Evolutionary conservation across 2,888 invertebrate species (phyloP), one percentile per base, ranked within the genome.

Genomic region (Acrocyrtus sp.): DNA sequence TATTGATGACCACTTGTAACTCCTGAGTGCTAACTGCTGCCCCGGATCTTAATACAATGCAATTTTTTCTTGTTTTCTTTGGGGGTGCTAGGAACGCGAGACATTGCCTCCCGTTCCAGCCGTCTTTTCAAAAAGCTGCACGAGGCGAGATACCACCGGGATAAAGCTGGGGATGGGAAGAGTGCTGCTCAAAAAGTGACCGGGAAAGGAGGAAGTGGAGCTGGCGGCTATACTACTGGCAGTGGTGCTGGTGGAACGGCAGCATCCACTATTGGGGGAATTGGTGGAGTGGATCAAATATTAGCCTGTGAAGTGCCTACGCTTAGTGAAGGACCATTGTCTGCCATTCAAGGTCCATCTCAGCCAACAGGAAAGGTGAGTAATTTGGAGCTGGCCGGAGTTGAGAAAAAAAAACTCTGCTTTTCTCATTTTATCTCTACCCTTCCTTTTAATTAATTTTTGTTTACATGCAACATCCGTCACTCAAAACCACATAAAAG

Each of bases 121-220:
- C 78, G 81, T 8, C 78, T 81, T 24, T 81, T 81, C 74, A 81
- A 80, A 58, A 81, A 81, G 62, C 76, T 81, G 3, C 81, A 81
- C 51, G 81, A 81, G 60, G 81, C 81, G 17, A 76, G 81, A 17
- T 78, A 81, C 70, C 79, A 81, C 47, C 74, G 77, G 15, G 73
- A 78, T 34, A 75, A 75, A 53, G 69, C 66, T 22, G 48, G 47
- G 12, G 75, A 70, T 24, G 63, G 53, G 39, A 70, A 75, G 56
- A 73, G 67, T 50, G 62, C 73, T 43, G 53, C 58, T 45, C 58
- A 60, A 53, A 66, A 60, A 43, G 39, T 27, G 24, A 51, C 50
- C 29, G 66, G 72, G 15, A 54, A 61, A 19, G 66, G 66, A 41
- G 50, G 41, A 2, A 50, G 47, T 34, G 63, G 72, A 24, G 43